Conservation (phyloP, 2,797 vertebrate genomes). For the Melanotaenia trifasciata region DNA sequence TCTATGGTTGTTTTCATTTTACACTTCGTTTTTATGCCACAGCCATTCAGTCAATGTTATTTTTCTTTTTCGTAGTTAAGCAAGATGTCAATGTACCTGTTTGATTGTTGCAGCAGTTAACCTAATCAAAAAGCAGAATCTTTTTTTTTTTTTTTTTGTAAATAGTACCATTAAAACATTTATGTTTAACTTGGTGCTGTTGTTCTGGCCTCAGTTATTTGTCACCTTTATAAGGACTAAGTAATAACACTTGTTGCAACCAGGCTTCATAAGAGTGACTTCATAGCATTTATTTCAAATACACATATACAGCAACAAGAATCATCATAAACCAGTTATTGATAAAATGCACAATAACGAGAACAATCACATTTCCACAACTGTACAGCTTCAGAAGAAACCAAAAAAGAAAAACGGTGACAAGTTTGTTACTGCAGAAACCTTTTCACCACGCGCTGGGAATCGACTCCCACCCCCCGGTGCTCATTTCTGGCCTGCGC, state of each 20-base stretch:
- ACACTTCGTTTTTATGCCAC: slow-evolving; percentile 75
- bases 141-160: slow-evolving; percentile 81
- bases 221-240: no score
- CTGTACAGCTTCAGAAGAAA: slow-evolving; percentile 86
- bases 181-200: slow-evolving; percentile 84
- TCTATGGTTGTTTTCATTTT: slow-evolving; percentile 76
- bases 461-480: background rate
- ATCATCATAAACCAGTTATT: slow-evolving; percentile 94
- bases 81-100: slow-evolving; percentile 83
- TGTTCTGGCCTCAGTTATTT: slow-evolving; percentile 55
- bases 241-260: no score
- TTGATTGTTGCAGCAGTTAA: slow-evolving; percentile 85
- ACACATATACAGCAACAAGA: slow-evolving; percentile 96
- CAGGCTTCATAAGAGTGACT: slow-evolving; percentile 53
- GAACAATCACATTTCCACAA: slow-evolving; percentile 94
- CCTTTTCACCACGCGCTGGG: slow-evolving; percentile 27
- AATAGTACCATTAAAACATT: slow-evolving; percentile 90
- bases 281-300: slow-evolving; percentile 98
- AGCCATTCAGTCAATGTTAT: slow-evolving; percentile 79
- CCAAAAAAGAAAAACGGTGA: slow-evolving; percentile 53
- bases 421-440: slow-evolving; percentile 78
- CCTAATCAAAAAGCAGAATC: slow-evolving; percentile 83
- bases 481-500: slow-evolving; percentile 9
- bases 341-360: slow-evolving; percentile 94
- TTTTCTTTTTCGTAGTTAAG: slow-evolving; percentile 79